Percentiles rank a stretch among this genome's conserved stretches.
Conservation (phyloP, 1,140 invertebrate genomes). For the Trichonephila clavipes region DNA sequence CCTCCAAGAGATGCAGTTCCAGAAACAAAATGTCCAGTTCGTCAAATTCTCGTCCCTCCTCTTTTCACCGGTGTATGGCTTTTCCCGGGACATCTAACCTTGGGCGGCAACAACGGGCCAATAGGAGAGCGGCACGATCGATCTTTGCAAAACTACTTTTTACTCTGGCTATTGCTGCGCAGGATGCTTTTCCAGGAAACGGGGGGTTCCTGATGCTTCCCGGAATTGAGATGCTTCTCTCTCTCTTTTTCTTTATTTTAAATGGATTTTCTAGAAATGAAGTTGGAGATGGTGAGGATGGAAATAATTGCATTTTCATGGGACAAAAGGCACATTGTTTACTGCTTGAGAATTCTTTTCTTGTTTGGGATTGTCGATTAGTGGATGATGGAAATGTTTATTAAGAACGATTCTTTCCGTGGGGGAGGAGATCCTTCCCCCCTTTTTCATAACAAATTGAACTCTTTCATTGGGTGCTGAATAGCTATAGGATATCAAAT, state of each 20-base stretch:
- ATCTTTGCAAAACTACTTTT: background rate
- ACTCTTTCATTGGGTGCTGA: no score
- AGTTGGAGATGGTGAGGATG: no score
- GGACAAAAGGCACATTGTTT: no score
- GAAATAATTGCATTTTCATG: no score
- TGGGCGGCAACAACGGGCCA: background rate
- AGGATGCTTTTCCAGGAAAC: constrained; percentile 4
- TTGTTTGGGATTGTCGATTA: no score
- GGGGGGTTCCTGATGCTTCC: background rate
- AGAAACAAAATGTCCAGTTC: background rate
- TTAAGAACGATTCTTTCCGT: no score
- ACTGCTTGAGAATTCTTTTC: no score
- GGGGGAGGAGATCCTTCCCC: no score
- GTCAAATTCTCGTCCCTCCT: background rate
- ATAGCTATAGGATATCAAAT: no score
- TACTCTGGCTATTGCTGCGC: background rate
- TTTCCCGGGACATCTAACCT: background rate
- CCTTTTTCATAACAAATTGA: no score
- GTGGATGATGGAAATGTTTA: no score
- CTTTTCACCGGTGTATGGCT: background rate
- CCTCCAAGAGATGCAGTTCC: no score
- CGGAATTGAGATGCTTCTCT: background rate
- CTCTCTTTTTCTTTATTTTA: background rate
- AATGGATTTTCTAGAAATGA: background rate
- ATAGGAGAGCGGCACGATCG: background rate